Evolutionary conservation across 2,113 vertebrate species (phyloP), one percentile per base, ranked within the genome.

Genomic region (Oreochromis tanganicae): DNA sequence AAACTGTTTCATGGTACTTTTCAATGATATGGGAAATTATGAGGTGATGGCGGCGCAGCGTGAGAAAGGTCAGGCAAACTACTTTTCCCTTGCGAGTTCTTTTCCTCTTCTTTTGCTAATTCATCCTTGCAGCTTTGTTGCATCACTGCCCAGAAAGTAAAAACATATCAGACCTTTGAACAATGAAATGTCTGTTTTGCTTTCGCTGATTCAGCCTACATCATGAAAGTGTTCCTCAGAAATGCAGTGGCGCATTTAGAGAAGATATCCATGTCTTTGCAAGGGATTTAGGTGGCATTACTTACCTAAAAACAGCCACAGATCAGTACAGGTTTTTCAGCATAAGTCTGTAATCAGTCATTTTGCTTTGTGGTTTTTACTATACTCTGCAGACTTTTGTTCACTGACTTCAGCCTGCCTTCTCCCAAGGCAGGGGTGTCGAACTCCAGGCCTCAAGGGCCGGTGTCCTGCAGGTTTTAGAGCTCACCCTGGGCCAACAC

Each of bases 1-100:
- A 32, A 78, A 78, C 27, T 89, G 84, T 84, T 73, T 91, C 90
- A 93, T 75, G 88, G 85, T 88, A 46, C 80, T 81, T 83, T 32
- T 78, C 82, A 43, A 79, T 81, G 78, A 87, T 54, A 87, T 12
- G 16, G 75, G 46, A 50, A 61, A 83, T 88, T 89, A 87, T 41
- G 46, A 73, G 86, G 63, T 75, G 85, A 82, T 46, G 36, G 54
- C n/a, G 0, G 21, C 5, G 0, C 63, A 61, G 71, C 54, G 85
- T 87, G 88, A 82, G 86, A 87, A 84, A 91, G 87, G 83, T 85
- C 86, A 84, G 57, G 87, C 24, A 38, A n/a, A 61, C 38, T 52
- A 14, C 19, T 48, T 57, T 21, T 3, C 46, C 9, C 11, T 43
- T 59, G 46, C 16, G 4, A 50, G 73, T 52, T 78, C 46, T 4